These are phyloP conservation scores for Drosophila conformis DNA, from an alignment of 2,888 invertebrate genomes.

Conservation along the genomic window DNA sequence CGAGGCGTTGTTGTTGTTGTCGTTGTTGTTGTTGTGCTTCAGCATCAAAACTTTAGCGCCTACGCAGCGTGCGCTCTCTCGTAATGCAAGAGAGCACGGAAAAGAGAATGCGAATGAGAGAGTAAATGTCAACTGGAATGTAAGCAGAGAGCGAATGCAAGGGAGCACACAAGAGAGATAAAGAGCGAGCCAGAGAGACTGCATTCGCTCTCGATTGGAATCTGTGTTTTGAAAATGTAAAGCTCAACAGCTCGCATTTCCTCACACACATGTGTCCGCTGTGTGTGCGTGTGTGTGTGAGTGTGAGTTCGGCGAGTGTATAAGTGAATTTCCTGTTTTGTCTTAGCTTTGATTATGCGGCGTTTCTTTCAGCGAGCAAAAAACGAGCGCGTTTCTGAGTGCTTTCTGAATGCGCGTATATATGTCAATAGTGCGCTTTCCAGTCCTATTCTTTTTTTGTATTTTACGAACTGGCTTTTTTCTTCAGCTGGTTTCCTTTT, in stretches of 20 bases:
- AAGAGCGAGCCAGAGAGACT: slow-evolving; percentile 11
- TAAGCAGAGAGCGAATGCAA: slow-evolving; percentile 24
- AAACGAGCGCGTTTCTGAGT: slow-evolving; percentile 49
- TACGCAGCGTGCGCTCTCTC: slow-evolving; percentile 18
- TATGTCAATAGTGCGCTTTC: slow-evolving; percentile 85
- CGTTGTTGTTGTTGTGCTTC: slow-evolving; percentile 20
- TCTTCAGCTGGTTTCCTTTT: slow-evolving; percentile 58
- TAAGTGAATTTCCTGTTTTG: slow-evolving; percentile 80
- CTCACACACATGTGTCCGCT: slow-evolving; percentile 39
- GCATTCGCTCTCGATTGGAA: slow-evolving; percentile 45
- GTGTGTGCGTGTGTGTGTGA: slow-evolving; percentile 18
- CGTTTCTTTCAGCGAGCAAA: slow-evolving; percentile 60
- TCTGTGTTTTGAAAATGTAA: slow-evolving; percentile 76
- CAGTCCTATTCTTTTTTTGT: slow-evolving; percentile 66
- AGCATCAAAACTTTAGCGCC: slow-evolving; percentile 32
- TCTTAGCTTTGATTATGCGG: slow-evolving; percentile 75
- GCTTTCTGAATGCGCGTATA: slow-evolving; percentile 71
- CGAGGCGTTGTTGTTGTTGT: slow-evolving; percentile 25
- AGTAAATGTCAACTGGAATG: slow-evolving; percentile 34
- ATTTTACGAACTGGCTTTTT: slow-evolving; percentile 30
- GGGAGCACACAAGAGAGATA: slow-evolving; percentile 4
- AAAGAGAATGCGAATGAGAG: slow-evolving; percentile 4
- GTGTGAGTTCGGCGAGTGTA: slow-evolving; percentile 46
- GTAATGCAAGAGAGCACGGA: slow-evolving; percentile 9
- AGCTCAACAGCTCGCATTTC: slow-evolving; percentile 78